Percentiles rank a stretch among this genome's conserved stretches.
phyloP scores from a whole-genome alignment of 2,797 vertebrate genomes.

The Halcyon leucocephala region DNA sequence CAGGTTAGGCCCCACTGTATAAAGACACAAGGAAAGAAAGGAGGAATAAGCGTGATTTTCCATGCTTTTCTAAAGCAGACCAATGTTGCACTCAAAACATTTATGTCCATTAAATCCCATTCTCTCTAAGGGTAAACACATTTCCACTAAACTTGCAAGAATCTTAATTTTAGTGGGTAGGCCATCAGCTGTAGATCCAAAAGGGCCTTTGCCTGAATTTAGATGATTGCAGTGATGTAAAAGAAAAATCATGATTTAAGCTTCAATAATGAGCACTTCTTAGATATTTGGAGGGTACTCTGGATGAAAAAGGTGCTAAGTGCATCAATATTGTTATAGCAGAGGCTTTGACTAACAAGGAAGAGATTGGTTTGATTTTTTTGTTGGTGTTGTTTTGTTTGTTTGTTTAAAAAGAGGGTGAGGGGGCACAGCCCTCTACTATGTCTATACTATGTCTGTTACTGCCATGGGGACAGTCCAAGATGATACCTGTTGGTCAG shows the following conservation, averaged over 20 bases:
- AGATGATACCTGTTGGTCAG: background rate
- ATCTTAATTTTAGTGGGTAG: background rate
- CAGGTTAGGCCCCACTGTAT: background rate
- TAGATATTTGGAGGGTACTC: background rate
- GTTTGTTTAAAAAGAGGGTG: background rate
- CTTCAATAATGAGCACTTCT: background rate
- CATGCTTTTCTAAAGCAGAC: background rate
- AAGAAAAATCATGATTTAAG: background rate
- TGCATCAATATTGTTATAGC: background rate
- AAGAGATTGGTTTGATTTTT: background rate
- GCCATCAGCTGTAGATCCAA: background rate
- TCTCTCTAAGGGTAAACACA: background rate
- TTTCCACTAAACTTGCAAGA: background rate
- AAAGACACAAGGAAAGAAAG: background rate
- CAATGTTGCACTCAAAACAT: background rate
- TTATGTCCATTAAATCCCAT: background rate
- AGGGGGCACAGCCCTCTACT: background rate
- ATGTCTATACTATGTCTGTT: background rate
- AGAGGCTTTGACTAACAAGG: background rate
- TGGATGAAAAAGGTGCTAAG: background rate
- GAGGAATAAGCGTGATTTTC: background rate
- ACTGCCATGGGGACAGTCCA: background rate
- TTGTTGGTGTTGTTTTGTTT: background rate
- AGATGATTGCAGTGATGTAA: background rate
- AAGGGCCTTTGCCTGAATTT: background rate